Evolutionary conservation across 2,113 vertebrate genomes (phyloP).

Genomic region (Xenopus laevis): DNA sequence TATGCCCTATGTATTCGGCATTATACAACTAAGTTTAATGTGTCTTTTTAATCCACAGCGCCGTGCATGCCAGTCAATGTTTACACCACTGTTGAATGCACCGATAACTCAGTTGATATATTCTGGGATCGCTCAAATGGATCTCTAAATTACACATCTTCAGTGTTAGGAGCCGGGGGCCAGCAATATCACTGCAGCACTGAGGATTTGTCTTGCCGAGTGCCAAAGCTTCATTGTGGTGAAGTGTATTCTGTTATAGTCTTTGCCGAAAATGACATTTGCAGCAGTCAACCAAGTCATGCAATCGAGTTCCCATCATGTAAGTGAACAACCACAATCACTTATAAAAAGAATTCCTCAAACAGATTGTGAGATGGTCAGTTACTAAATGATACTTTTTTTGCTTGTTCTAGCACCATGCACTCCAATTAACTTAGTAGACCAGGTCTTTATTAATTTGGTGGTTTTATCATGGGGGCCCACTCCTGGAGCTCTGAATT

Average conservation of each 20-base stretch:
- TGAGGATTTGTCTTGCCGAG: constrained; percentile 55
- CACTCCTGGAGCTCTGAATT: constrained; percentile 23
- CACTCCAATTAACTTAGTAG: constrained; percentile 48
- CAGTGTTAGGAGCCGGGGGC: constrained; percentile 51
- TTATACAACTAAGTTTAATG: no score
- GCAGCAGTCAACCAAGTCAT: constrained; percentile 9
- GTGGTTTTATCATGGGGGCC: constrained; percentile 11
- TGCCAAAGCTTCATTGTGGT: constrained; percentile 60
- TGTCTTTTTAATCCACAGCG: not conserved
- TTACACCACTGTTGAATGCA: constrained; percentile 56
- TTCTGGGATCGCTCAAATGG: constrained; percentile 57
- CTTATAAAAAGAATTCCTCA: no score
- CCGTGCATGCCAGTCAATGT: constrained; percentile 61
- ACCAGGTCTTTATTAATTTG: not conserved
- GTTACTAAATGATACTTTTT: not conserved
- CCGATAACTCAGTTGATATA: constrained; percentile 51
- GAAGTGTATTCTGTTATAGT: constrained; percentile 58
- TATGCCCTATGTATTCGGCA: no score
- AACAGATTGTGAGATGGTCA: no score
- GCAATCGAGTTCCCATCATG: not conserved
- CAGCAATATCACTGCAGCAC: constrained; percentile 52
- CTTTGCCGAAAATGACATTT: constrained; percentile 31
- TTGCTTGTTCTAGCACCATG: constrained; percentile 57
- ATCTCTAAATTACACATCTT: constrained; percentile 56
- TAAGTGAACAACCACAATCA: constrained; percentile 6